Percentiles rank a stretch among this genome's conserved stretches.
phyloP scores from a whole-genome alignment of 1,140 invertebrate genomes.

The Metaphire vulgaris region DNA sequence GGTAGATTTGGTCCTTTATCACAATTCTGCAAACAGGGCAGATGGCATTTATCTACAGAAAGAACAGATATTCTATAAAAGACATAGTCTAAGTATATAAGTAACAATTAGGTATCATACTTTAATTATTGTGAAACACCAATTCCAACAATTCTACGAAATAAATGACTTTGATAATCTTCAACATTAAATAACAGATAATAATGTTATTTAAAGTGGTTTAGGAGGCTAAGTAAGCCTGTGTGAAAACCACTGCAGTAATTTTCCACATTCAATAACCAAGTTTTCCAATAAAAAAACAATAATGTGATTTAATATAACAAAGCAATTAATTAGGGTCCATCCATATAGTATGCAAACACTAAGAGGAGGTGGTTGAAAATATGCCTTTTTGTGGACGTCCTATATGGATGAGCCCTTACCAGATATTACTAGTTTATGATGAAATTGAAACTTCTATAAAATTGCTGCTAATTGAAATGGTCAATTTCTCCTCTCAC shows the following conservation, averaged over 20 bases:
- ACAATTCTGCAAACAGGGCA: slow-evolving; percentile 12
- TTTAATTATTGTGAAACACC: neutral
- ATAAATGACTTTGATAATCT: neutral
- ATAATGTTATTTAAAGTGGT: no score
- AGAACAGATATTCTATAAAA: neutral
- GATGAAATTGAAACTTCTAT: neutral
- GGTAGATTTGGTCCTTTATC: slow-evolving; percentile 1
- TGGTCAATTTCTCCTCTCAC: neutral
- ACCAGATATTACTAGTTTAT: neutral
- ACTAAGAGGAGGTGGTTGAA: no score
- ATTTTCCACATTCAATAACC: no score
- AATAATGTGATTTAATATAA: neutral
- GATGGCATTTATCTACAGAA: slow-evolving; percentile 7
- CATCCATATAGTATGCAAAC: neutral
- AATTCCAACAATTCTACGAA: neutral
- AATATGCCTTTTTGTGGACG: no score
- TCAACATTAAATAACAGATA: no score
- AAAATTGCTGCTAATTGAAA: neutral
- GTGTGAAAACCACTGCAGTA: no score
- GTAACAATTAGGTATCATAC: neutral
- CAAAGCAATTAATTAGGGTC: neutral
- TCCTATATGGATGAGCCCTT: neutral
- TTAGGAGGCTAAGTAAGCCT: no score
- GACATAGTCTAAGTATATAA: neutral
- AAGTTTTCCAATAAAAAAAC: no score